Evolutionary conservation across 2,888 invertebrate species (phyloP).

Genomic region (Platypus cylindrus): DNA sequence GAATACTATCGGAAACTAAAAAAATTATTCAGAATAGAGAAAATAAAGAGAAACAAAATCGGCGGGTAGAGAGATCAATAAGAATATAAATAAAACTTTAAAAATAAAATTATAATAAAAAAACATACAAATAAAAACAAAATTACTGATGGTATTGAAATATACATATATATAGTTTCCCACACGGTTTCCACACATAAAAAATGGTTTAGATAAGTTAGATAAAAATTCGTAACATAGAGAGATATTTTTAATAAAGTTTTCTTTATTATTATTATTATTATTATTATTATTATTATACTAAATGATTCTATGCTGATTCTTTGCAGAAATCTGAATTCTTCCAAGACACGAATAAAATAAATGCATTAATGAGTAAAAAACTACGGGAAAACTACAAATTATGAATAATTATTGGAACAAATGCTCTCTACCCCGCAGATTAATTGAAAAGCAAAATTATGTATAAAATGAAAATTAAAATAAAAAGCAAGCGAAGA

Average conservation of each 20-base stretch:
- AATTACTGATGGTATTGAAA: neutral
- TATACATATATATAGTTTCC: neutral
- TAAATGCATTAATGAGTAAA: constrained; percentile 10
- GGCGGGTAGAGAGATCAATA: constrained; percentile 26
- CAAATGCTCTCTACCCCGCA: constrained; percentile 54
- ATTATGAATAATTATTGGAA: constrained; percentile 23
- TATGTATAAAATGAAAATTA: constrained; percentile 14
- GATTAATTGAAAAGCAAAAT: constrained; percentile 28
- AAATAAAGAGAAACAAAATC: constrained; percentile 18
- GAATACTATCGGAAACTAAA: neutral
- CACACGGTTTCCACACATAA: constrained; percentile 23
- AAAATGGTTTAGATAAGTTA: too few relatives aligned
- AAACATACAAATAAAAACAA: neutral
- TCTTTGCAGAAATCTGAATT: constrained; percentile 10
- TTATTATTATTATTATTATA: too few relatives aligned
- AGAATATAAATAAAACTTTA: constrained; percentile 12
- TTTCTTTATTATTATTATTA: too few relatives aligned
- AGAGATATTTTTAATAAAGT: too few relatives aligned
- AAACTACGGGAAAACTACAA: constrained; percentile 16
- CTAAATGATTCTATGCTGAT: constrained; percentile 24
- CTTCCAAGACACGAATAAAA: too few relatives aligned
- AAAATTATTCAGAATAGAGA: constrained; percentile 1
- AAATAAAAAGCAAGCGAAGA: constrained; percentile 12
- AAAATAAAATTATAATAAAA: neutral
- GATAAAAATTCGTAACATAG: too few relatives aligned